Conservation (phyloP, 2,888 invertebrate genomes). For the Erpobdella octoculata region DNA sequence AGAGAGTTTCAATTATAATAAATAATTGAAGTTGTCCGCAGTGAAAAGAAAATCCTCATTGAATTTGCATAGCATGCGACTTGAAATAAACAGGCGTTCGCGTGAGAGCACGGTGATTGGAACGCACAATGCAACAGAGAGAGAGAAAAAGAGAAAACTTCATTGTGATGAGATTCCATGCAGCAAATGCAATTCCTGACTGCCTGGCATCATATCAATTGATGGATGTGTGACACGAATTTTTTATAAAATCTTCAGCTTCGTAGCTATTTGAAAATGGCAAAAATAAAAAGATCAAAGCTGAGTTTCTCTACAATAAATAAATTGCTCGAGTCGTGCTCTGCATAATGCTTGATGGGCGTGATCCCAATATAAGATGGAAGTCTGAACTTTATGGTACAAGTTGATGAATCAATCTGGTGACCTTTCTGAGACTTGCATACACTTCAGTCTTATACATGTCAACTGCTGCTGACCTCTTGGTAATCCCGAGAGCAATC, state of each 20-base stretch:
- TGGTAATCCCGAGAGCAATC: neutral
- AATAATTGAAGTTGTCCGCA: neutral
- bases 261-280: neutral
- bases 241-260: neutral
- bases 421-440: slow-evolving; percentile 1
- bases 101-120: neutral
- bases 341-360: neutral
- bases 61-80: slow-evolving; percentile 4
- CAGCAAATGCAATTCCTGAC: slow-evolving; percentile 10
- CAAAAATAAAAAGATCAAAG: neutral
- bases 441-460: slow-evolving; percentile 8
- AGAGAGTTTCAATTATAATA: neutral
- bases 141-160: too few relatives aligned
- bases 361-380: slow-evolving; percentile 6
- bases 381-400: slow-evolving; percentile 10
- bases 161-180: neutral
- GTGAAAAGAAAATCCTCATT: slow-evolving; percentile 4
- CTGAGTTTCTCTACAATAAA: neutral
- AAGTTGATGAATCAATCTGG: slow-evolving; percentile 12
- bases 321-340: neutral
- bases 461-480: neutral
- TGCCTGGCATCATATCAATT: neutral
- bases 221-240: neutral
- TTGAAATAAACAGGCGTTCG: slow-evolving; percentile 6
- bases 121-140: slow-evolving; percentile 8